A percentile compares a stretch with the other conserved stretches of the same genome.
These are phyloP conservation scores for Tachypleus tridentatus DNA, from an alignment of 1,140 invertebrate species.

Conservation along the genomic window DNA sequence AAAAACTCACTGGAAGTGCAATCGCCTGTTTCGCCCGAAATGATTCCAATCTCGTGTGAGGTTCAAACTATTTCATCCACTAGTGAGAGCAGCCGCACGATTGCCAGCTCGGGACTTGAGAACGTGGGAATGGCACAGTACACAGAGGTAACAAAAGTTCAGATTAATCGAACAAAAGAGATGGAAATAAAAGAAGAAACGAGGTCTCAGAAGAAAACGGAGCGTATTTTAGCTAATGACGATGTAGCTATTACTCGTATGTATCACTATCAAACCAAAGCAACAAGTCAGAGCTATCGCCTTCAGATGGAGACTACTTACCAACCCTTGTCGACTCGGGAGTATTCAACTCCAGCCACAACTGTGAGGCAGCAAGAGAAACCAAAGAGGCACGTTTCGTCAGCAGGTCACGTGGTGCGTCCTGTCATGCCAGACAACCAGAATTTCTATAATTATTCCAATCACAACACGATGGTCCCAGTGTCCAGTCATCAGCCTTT, in stretches of 20 bases:
- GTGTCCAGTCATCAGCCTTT: slow-evolving; percentile 7
- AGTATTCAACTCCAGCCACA: slow-evolving; percentile 2
- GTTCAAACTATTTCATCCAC: not conserved
- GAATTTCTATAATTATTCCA: slow-evolving; percentile 9
- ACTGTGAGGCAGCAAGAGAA: not conserved
- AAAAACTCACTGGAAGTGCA: not conserved
- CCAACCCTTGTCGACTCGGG: slow-evolving; percentile 11
- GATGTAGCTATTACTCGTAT: slow-evolving; percentile 21
- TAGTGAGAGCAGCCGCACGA: slow-evolving; percentile 5
- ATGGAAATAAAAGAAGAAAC: slow-evolving; percentile 15
- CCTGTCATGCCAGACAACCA: not conserved
- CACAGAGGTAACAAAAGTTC: slow-evolving; percentile 21
- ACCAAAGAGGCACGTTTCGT: not conserved
- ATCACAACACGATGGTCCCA: slow-evolving; percentile 3
- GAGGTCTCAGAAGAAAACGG: slow-evolving; percentile 19
- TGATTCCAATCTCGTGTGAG: not conserved
- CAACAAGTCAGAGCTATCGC: slow-evolving; percentile 19
- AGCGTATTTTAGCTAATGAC: slow-evolving; percentile 17
- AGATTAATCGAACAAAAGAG: slow-evolving; percentile 18
- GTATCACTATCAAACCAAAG: slow-evolving; percentile 22
- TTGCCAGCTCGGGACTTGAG: not conserved
- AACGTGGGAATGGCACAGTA: slow-evolving; percentile 16
- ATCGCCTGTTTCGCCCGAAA: not conserved
- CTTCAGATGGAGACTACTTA: slow-evolving; percentile 22
- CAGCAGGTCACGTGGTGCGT: not conserved